phyloP scores from a whole-genome alignment of 2,797 vertebrate genomes.

The Rhinogobio ventralis region DNA sequence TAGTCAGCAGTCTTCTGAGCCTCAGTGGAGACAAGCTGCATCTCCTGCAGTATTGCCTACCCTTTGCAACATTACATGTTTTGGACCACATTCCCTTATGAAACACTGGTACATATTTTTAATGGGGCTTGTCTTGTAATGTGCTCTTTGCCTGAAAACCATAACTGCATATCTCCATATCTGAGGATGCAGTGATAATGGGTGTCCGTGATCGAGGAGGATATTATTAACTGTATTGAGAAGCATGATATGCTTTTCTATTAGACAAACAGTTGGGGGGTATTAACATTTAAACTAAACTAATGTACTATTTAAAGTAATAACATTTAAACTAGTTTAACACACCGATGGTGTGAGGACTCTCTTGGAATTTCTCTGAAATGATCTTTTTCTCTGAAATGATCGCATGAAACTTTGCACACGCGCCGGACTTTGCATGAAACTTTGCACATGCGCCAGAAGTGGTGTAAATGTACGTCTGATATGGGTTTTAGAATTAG shows the following conservation, averaged over 20 bases:
- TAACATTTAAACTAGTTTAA: too few relatives aligned
- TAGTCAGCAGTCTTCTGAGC: constrained; percentile 20
- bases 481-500: too few relatives aligned
- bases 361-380: too few relatives aligned
- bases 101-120: constrained; percentile 27
- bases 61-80: not conserved
- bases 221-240: constrained; percentile 2
- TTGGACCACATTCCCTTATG: not conserved
- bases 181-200: constrained; percentile 22
- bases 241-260: not conserved
- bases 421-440: too few relatives aligned
- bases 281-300: too few relatives aligned
- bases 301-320: too few relatives aligned
- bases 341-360: too few relatives aligned
- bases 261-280: constrained; percentile 6
- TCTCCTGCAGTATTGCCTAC: not conserved
- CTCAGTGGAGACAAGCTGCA: constrained; percentile 21
- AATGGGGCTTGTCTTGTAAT: constrained; percentile 32
- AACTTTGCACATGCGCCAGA: too few relatives aligned
- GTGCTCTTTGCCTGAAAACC: constrained; percentile 25
- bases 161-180: constrained; percentile 2
- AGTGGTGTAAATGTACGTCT: too few relatives aligned
- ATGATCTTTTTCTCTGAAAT: too few relatives aligned
- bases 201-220: not conserved
- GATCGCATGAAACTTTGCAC: too few relatives aligned